These are phyloP conservation scores for Buceros bicornis DNA, from an alignment of 2,797 vertebrate genomes.

Conservation along the genomic window DNA sequence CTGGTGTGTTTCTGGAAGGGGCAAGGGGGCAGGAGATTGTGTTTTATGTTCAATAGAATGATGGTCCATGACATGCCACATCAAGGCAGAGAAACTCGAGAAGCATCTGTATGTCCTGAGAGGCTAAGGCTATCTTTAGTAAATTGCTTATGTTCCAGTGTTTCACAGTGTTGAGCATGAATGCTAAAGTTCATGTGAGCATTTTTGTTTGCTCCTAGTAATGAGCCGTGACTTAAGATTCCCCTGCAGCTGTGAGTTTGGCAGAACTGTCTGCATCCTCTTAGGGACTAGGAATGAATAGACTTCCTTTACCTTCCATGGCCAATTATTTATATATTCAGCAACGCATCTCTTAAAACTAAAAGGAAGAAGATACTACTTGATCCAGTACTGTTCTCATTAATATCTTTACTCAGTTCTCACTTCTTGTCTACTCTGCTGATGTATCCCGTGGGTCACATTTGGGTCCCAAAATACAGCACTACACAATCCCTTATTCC, in stretches of 20 bases:
- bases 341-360: neutral
- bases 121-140: neutral
- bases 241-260: neutral
- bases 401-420: neutral
- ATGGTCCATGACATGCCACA: neutral
- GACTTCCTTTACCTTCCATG: neutral
- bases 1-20: neutral
- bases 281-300: neutral
- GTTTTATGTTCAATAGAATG: neutral
- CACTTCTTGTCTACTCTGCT: neutral
- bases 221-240: neutral
- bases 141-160: neutral
- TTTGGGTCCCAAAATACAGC: neutral
- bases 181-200: neutral
- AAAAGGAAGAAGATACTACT: neutral
- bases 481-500: neutral
- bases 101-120: neutral
- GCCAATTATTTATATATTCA: neutral
- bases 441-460: neutral
- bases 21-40: neutral
- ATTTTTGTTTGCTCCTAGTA: constrained; percentile 16
- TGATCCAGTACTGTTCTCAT: neutral
- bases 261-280: neutral
- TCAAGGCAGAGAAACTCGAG: neutral
- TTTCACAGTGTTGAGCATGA: neutral